Conservation (phyloP, 2,113 vertebrate genomes). For the Bothrops jararaca region DNA sequence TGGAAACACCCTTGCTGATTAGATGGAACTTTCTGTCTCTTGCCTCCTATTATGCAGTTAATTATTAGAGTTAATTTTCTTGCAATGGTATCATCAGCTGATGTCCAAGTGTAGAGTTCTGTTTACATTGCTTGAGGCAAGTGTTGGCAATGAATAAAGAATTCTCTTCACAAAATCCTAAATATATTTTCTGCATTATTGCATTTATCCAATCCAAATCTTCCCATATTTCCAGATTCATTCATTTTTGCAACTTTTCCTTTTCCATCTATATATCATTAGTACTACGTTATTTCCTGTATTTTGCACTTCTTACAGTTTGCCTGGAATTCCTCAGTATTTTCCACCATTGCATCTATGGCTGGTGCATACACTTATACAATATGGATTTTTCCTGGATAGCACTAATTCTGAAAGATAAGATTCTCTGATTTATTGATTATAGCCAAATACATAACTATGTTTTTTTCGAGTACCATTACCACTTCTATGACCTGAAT, state of each 20-base stretch:
- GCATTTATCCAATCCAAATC: neutral
- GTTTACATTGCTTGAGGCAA: neutral
- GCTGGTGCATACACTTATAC: neutral
- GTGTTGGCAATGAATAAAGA: neutral
- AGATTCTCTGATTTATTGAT: neutral
- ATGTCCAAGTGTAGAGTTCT: neutral
- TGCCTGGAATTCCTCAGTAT: neutral
- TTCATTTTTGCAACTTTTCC: neutral
- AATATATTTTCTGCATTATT: neutral
- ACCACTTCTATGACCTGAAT: neutral
- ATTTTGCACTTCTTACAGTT: neutral
- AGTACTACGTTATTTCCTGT: neutral
- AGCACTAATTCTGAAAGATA: neutral
- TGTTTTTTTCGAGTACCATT: neutral
- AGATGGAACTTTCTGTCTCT: neutral
- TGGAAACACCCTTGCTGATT: neutral
- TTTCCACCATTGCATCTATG: neutral
- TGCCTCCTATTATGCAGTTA: neutral
- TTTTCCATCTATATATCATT: neutral
- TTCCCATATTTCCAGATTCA: neutral
- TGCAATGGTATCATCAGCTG: neutral
- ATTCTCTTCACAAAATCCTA: neutral
- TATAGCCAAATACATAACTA: neutral
- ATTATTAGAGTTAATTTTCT: neutral
- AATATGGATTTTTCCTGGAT: neutral